Conservation (phyloP, 2,888 invertebrate species). For the Ferdinandea cuprea region DNA sequence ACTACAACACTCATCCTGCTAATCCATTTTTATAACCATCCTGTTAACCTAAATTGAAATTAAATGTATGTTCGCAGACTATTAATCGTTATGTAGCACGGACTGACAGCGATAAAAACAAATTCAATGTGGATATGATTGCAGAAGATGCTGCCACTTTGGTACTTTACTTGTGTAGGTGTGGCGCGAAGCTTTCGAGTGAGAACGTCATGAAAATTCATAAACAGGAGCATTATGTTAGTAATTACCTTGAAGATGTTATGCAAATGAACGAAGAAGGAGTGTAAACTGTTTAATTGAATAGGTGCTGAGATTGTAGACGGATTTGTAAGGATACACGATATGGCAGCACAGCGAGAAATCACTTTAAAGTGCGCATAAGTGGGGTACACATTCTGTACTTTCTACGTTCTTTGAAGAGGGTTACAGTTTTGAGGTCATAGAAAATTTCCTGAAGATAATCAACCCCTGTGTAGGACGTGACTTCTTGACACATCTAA, state of each 20-base stretch:
- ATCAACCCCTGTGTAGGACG: not conserved
- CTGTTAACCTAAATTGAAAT: slow-evolving; percentile 72
- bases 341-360: not conserved
- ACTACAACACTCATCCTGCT: slow-evolving; percentile 33
- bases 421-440: not conserved
- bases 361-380: not conserved
- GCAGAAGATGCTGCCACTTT: slow-evolving; percentile 31
- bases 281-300: slow-evolving; percentile 42
- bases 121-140: not conserved
- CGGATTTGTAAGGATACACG: not conserved
- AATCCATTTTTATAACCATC: slow-evolving; percentile 66
- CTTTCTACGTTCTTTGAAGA: not conserved
- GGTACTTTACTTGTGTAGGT: slow-evolving; percentile 43
- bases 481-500: not conserved
- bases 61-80: slow-evolving; percentile 67
- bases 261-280: not conserved
- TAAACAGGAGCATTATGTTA: slow-evolving; percentile 22
- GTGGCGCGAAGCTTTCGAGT: not conserved
- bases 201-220: slow-evolving; percentile 42
- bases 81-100: slow-evolving; percentile 46
- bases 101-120: slow-evolving; percentile 15
- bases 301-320: not conserved
- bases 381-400: no score
- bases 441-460: not conserved
- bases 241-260: slow-evolving; percentile 38